Base-by-base conservation (phyloP, 2,888 invertebrate genomes). In the Cistogaster globosa region DNA sequence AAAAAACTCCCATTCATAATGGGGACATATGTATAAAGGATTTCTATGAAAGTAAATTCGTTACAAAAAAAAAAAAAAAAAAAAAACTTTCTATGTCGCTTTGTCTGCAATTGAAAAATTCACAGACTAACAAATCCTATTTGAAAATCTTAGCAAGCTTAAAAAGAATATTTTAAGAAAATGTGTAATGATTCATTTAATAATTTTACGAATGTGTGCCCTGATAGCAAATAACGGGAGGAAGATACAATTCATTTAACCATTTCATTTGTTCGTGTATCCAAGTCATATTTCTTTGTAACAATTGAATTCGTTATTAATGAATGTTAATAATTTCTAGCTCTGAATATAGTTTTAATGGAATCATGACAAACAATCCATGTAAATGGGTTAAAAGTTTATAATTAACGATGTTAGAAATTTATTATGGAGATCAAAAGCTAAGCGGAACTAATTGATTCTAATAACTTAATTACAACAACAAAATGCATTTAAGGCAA, bases 351-450 rank as follows among this genome's bases (percentile, higher is more conserved):
- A 26, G 22, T 67, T 75, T 67, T 82, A 63, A 79, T 67, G 22
- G 55, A 79, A 75, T 82, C 71, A 71, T 53, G 42, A 68, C 60
- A 58, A 57, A 32, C 57, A 42, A 60, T 5, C 26, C 3, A 36
- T 53, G 12, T 4, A 82, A 75, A 79, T 82, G 65, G 85, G 85
- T 79, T 78, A 85, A 81, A 74, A 38, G 77, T 45, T 85, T 85
- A 51, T 20, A 38, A 26, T 74, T 74, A 80, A 80, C 58, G 72
- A 74, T 67, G 32, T 26, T 72, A 67, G 11, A 16, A 51, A 65
- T 51, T 58, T 58, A 65, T 60, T 60, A 18, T 42, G 32, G 9
- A 74, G 32, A 51, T 60, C 32, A 72, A 72, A 53, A 18, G n/a
- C 42, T 78, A 55, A 71, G 18, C 69, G 78, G 62, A 78, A 80